Evolutionary conservation across 2,888 invertebrate species (phyloP), one percentile per base, ranked within the genome.

Genomic region (Campaea margaritaria): DNA sequence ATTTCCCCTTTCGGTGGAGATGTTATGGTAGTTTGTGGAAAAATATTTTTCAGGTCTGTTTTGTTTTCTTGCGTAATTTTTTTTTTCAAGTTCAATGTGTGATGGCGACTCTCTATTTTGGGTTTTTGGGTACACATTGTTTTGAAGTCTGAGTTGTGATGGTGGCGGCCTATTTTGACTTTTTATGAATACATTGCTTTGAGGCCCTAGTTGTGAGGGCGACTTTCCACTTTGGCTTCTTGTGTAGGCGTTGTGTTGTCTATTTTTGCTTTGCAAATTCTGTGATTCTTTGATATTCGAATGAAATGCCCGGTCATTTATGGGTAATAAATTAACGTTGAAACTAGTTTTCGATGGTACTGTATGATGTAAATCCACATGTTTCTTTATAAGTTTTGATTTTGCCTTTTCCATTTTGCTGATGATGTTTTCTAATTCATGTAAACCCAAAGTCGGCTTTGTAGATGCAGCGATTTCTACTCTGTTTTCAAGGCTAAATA

Each of bases 361-460:
- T 41, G 64, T 60, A 7, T 44, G 42, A 27, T 46, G 10, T 7
- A 3, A 15, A 5, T 13, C 31, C 5, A 12, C 27, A 51, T 50
- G 58, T 36, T 61, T 70, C 5, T 64, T 44, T 38, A 60, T 69
- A 7, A 61, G 55, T 47, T 71, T 63, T 11, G 56, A 61, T 53
- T 65, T 65, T 38, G 59, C 62, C 56, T 68, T 76, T 63, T 81
- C 68, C 65, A 87, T 80, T 28, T 76, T 70, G 38, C 70, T 86
- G 45, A 90, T 76, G 45, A 89, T 78, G 70, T 87, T 88, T 75
- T 91, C 91, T 60, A 91, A 69, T 66, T 92, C 86, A 43, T 70
- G 77, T 62, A 91, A 80, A 62, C 73, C 81, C 48, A 89, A 67
- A 0, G 81, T 63, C 3, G 75, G 72, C 38, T 52, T 58, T 9